Conservation (phyloP, 2,797 vertebrate genomes). For the Takifugu rubripes region DNA sequence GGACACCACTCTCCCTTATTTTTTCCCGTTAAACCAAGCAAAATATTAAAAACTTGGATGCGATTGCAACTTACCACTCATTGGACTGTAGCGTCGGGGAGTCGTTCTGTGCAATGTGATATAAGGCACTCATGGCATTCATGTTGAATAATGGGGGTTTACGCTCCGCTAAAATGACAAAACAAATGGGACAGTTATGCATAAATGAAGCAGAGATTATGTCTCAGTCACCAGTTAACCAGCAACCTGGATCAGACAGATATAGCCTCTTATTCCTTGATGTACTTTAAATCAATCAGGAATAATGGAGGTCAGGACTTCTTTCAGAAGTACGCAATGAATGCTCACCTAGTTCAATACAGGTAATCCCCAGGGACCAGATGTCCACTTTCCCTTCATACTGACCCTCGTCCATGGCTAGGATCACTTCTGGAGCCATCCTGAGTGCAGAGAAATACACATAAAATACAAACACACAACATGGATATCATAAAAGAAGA, state of each 20-base stretch:
- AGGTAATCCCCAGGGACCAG: slow-evolving; percentile 97
- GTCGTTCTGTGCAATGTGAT: slow-evolving; percentile 99
- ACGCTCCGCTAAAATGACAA: slow-evolving; percentile 85
- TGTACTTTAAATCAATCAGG: slow-evolving; percentile 10
- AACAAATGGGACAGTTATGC: slow-evolving; percentile 1
- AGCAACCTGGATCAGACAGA: too few relatives aligned
- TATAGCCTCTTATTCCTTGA: not conserved
- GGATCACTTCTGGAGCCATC: slow-evolving; percentile 98
- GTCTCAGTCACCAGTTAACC: not conserved
- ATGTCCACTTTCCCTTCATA: slow-evolving; percentile 96
- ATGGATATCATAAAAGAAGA: slow-evolving; percentile 48
- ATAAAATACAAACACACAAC: slow-evolving; percentile 15
- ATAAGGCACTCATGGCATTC: slow-evolving; percentile 99
- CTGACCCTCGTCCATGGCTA: slow-evolving; percentile 97
- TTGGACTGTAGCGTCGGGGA: slow-evolving; percentile 93
- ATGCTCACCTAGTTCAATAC: slow-evolving; percentile 92
- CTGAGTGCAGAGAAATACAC: slow-evolving; percentile 61
- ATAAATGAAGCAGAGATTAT: not conserved
- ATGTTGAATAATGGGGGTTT: slow-evolving; percentile 99
- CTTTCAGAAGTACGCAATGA: not conserved
- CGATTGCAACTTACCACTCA: slow-evolving; percentile 87
- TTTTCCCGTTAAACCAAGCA: too few relatives aligned
- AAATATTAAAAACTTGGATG: not conserved
- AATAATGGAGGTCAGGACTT: not conserved
- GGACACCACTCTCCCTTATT: too few relatives aligned